Percentiles rank a stretch among this genome's conserved stretches.
These are phyloP conservation scores for Pinctada fucata DNA, from an alignment of 2,888 invertebrate species.

Conservation along the genomic window DNA sequence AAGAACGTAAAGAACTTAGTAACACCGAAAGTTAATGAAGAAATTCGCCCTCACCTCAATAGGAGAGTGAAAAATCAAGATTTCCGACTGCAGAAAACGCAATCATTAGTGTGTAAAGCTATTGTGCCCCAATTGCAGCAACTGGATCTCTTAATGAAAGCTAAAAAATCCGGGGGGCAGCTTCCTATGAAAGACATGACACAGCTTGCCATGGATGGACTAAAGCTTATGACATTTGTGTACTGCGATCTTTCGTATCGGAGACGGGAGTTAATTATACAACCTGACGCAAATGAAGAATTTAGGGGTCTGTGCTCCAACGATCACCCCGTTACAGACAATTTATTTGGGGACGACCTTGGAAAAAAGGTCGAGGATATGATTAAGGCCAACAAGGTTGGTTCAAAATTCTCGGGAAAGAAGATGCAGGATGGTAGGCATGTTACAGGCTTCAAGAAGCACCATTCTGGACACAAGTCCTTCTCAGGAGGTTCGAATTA, in stretches of 20 bases:
- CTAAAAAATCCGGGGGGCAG: not conserved
- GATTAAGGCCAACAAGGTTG: conserved; percentile 11
- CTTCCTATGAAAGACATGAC: conserved; percentile 3
- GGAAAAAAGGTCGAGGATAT: conserved; percentile 6
- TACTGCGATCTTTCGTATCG: conserved; percentile 10
- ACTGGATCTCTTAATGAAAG: not conserved
- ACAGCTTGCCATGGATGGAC: conserved; percentile 8
- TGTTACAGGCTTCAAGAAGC: not conserved
- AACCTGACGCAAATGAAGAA: conserved; percentile 7
- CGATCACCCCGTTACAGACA: conserved; percentile 15
- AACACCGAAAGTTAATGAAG: conserved; percentile 8
- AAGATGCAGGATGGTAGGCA: not conserved
- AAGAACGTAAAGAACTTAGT: conserved; percentile 14
- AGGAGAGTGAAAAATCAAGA: not conserved
- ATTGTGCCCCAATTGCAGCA: not conserved
- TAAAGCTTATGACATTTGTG: conserved; percentile 2
- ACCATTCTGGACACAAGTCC: conserved; percentile 2
- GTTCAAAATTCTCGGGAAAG: conserved; percentile 5
- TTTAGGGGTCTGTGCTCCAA: conserved; percentile 15
- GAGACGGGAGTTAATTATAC: conserved; percentile 4
- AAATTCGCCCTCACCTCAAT: conserved; percentile 1
- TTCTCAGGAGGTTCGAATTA: conserved; percentile 4
- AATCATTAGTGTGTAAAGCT: conserved; percentile 4
- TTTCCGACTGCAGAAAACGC: conserved; percentile 2
- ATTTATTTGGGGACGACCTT: conserved; percentile 3